Base-by-base conservation (phyloP, 2,113 vertebrate genomes). In the Anarrhichthys ocellatus region DNA sequence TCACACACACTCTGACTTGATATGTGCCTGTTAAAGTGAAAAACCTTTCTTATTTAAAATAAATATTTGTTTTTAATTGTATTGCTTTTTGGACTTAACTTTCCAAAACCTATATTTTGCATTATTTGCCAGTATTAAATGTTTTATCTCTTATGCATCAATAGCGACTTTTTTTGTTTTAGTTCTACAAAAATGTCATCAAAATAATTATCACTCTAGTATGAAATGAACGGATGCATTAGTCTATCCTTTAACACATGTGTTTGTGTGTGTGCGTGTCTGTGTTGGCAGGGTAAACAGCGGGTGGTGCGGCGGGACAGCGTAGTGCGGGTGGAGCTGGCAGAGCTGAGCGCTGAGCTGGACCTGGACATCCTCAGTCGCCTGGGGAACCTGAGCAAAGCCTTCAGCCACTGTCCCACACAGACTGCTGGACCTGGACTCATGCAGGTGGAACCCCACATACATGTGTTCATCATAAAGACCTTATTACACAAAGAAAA, bases 341-440 rank as follows among this genome's bases (percentile, higher is more conserved):
- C 88, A 0, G 94, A 96, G 81, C 89, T 96, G 78, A 92, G 83
- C n/a, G 61, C 95, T 0, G 95, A 96, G 85, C 61, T 96, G 85
- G 95, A 96, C 87, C 91, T 96, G 89, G 95, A 95, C 82, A 77
- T 95, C 78, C 54, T 96, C 71, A 93, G 88, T 81, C 94, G 95
- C 13, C 81, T 96, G 78, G 84, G 81, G 2, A 88, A 42, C 62
- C 90, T 96, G 78, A 92, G 83, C 70, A 90, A 83, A 71, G 92
- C 95, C 46, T 91, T 95, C 87, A 93, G 90, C 85, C 64, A 93
- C 84, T 90, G 92, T 78, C 88, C 94, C n/a, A 56, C 82, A 29
- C 91, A 90, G 64, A 81, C 15, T 0, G 4, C 75, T 44, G 87
- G 69, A 59, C 90, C 87, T n/a, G 58, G 81, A 73, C 75, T 71